phyloP scores from a whole-genome alignment of 2,888 invertebrate species.

The Troilus luridus region DNA sequence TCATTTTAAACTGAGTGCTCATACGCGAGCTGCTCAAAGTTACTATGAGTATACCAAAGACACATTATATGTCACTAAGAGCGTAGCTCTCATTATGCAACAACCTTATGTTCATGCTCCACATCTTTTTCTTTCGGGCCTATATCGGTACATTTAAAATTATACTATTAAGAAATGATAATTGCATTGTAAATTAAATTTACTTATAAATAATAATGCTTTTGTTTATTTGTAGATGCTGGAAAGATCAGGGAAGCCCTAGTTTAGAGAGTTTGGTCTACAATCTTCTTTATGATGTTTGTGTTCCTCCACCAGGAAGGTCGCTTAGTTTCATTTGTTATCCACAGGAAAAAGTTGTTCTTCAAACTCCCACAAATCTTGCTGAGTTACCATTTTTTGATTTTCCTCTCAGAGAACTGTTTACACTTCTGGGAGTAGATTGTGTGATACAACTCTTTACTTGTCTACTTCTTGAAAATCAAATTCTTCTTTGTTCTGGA shows the following conservation, averaged over 20 bases:
- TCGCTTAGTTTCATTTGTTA: slow-evolving; percentile 73
- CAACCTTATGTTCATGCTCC: slow-evolving; percentile 91
- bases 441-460: slow-evolving; percentile 94
- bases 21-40: slow-evolving; percentile 82
- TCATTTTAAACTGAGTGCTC: slow-evolving; percentile 88
- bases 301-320: slow-evolving; percentile 89
- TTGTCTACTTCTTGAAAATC: slow-evolving; percentile 95
- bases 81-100: slow-evolving; percentile 92
- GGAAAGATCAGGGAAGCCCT: slow-evolving; percentile 73
- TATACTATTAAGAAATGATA: neutral
- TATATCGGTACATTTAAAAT: slow-evolving; percentile 79
- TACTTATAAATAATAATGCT: neutral
- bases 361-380: slow-evolving; percentile 83
- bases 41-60: slow-evolving; percentile 96
- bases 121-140: slow-evolving; percentile 87
- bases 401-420: slow-evolving; percentile 90
- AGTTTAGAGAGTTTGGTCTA: slow-evolving; percentile 95
- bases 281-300: slow-evolving; percentile 94
- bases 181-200: neutral
- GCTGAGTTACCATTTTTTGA: slow-evolving; percentile 95
- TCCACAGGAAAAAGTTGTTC: slow-evolving; percentile 70
- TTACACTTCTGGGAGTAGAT: slow-evolving; percentile 91
- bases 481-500: slow-evolving; percentile 92
- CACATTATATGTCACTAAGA: slow-evolving; percentile 94
- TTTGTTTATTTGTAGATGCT: slow-evolving; percentile 63